Evolutionary conservation across 2,113 vertebrate species (phyloP), one percentile per base, ranked within the genome.

Genomic region (Caranx melampygus): DNA sequence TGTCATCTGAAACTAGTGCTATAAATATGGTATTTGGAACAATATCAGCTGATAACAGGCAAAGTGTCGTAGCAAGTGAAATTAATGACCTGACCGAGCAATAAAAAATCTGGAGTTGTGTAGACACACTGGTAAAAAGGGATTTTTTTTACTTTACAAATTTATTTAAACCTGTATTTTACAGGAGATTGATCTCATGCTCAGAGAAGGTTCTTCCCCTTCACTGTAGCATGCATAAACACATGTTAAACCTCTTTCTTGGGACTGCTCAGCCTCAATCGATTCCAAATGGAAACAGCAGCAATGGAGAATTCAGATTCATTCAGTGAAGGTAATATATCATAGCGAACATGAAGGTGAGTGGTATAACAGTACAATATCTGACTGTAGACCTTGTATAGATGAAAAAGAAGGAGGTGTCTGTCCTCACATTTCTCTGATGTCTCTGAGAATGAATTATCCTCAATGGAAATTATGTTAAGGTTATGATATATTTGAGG

Each of bases 271-370:
- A 44, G 33, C 15, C 18, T 9, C 14, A 26, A 57, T 81, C 34
- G 33, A 76, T 85, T 45, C 57, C 47, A 64, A 75, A 68, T n/a
- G 6, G 20, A 47, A 66, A 57, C 21, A 51, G 57, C 31, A 10
- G 68, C 45, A 15, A 18, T 16, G 18, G 59, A 66, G 45, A 49
- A 37, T 51, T 68, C 54, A 45, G 58, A 77, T 67, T 81, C 40
- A 20, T 60, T 71, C 40, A 57, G 54, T 40, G 34, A 63, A 44
- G 44, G 62, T 63, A 37, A 81, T 73, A 55, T 40, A 69, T 85
- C 73, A 69, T 34, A 3, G 44, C 18, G 26, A 75, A 74, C 34
- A 45, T 31, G 14, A 37, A 58, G 57, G 21, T 33, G 72, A 70
- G 35, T 60, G 35, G 44, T 13, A 66, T 59, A 16, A 55, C 37